These are phyloP conservation scores for Neostethus bicornis DNA, from an alignment of 2,797 vertebrate genomes.

Conservation along the genomic window DNA sequence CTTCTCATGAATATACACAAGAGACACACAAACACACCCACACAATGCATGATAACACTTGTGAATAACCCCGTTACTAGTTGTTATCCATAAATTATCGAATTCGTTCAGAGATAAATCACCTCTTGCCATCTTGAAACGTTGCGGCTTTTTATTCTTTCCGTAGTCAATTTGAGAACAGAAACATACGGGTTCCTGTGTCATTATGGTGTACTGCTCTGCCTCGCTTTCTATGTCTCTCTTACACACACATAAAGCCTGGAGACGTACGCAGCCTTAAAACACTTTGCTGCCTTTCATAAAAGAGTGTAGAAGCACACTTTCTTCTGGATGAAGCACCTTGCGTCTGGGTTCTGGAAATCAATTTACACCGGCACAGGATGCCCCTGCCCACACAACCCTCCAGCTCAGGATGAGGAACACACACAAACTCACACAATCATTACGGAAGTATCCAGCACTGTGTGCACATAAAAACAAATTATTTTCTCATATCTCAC, in stretches of 20 bases:
- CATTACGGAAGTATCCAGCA: conserved; percentile 14
- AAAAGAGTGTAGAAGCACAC: conserved; percentile 44
- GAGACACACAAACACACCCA: conserved; percentile 14
- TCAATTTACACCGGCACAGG: conserved; percentile 63
- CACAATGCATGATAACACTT: conserved; percentile 21
- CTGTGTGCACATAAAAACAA: conserved; percentile 37
- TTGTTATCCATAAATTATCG: conserved; percentile 12
- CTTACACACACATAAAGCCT: conserved; percentile 14
- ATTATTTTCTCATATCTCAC: conserved; percentile 56
- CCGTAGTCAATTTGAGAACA: conserved; percentile 19
- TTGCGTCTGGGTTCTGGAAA: conserved; percentile 63
- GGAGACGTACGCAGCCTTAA: conserved; percentile 35
- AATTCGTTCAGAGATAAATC: conserved; percentile 9
- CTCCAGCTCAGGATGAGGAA: conserved; percentile 45
- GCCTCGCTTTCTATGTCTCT: neutral
- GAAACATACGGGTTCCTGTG: conserved; percentile 9
- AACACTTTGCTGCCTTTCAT: conserved; percentile 47
- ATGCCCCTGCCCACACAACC: conserved; percentile 66
- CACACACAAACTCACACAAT: conserved; percentile 16
- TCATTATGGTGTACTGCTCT: conserved; percentile 2
- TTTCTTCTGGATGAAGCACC: conserved; percentile 42
- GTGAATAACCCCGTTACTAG: conserved; percentile 38
- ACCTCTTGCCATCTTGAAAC: conserved; percentile 12
- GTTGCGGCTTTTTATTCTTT: conserved; percentile 15
- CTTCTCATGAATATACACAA: conserved; percentile 33